Percentiles rank a stretch among this genome's conserved stretches.
Conservation (phyloP, 1,140 invertebrate genomes). For the Drosophila mauritiana region DNA sequence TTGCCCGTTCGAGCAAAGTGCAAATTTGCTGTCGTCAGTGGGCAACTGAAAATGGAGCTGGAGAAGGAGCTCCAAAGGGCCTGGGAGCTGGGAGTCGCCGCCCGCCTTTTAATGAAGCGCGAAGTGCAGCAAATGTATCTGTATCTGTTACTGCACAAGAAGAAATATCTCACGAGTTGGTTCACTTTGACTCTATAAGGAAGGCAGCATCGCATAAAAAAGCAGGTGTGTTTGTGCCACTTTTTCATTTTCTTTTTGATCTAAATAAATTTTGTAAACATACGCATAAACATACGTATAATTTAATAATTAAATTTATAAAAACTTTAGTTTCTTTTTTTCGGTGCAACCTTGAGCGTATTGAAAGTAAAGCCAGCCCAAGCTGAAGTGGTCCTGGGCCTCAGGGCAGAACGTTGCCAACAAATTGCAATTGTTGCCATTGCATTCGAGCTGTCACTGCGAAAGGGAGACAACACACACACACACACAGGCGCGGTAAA, state of each 20-base stretch:
- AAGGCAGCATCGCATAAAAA: not conserved
- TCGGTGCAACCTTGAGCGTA: not conserved
- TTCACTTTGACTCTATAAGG: not conserved
- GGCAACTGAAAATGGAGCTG: conserved; percentile 33
- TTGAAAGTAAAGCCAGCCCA: conserved; percentile 50
- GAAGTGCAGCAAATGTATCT: conserved; percentile 78
- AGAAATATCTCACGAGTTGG: conserved; percentile 21
- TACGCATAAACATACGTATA: not conserved
- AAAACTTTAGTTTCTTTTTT: conserved; percentile 9
- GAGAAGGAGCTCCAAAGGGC: conserved; percentile 7
- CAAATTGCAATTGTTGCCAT: conserved; percentile 85
- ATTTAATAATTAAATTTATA: too few species aligned
- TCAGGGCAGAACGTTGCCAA: conserved; percentile 74
- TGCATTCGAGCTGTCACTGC: conserved; percentile 79
- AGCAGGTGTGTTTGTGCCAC: too few species aligned
- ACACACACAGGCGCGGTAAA: conserved; percentile 3
- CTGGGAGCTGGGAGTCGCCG: conserved; percentile 60
- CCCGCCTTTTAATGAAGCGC: conserved; percentile 84
- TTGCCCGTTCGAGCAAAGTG: conserved; percentile 50
- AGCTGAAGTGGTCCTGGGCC: conserved; percentile 35
- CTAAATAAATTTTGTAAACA: too few species aligned
- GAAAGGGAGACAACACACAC: conserved; percentile 27
- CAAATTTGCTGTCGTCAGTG: conserved; percentile 72
- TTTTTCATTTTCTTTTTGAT: too few species aligned
- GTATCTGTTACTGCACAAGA: conserved; percentile 31